Evolutionary conservation across 2,113 vertebrate species (phyloP).

Genomic region (Stigmatopora nigra): DNA sequence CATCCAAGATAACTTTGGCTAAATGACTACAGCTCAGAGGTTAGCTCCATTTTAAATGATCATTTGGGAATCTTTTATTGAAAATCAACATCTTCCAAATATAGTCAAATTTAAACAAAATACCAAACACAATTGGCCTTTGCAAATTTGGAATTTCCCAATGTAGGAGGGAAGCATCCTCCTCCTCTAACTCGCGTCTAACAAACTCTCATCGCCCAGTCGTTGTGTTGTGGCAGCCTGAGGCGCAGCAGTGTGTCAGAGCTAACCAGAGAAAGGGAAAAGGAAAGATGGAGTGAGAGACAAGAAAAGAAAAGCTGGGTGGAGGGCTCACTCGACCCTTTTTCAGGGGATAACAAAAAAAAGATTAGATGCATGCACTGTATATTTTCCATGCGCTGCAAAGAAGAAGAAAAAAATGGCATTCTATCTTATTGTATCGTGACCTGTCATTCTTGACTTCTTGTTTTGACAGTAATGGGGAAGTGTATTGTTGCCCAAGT

Average conservation of each 20-base stretch:
- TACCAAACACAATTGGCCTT: background rate
- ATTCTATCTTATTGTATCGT: conserved; percentile 59
- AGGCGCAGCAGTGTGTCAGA: conserved; percentile 77
- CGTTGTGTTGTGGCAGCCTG: conserved; percentile 76
- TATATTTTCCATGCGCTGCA: conserved; percentile 69
- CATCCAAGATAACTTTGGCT: too few relatives aligned
- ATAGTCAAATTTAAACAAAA: background rate
- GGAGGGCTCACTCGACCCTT: conserved; percentile 55
- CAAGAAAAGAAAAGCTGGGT: conserved; percentile 45
- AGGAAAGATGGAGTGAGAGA: conserved; percentile 57
- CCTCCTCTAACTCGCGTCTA: conserved; percentile 51
- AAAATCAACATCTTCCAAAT: too few relatives aligned
- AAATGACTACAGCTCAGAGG: too few relatives aligned
- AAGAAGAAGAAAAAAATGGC: conserved; percentile 60
- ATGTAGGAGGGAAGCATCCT: background rate
- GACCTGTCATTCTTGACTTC: conserved; percentile 63
- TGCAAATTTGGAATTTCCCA: background rate
- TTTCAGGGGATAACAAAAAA: conserved; percentile 65
- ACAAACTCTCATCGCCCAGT: conserved; percentile 69
- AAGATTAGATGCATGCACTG: conserved; percentile 73
- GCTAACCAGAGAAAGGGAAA: conserved; percentile 68
- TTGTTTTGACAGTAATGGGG: conserved; percentile 58
- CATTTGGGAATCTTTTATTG: too few relatives aligned
- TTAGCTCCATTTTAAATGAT: too few relatives aligned
- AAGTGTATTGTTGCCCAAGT: conserved; percentile 61